Percentiles rank a stretch among this genome's conserved stretches.
These are phyloP conservation scores for Diaprepes abbreviatus DNA, from an alignment of 2,888 invertebrate species.

Conservation along the genomic window DNA sequence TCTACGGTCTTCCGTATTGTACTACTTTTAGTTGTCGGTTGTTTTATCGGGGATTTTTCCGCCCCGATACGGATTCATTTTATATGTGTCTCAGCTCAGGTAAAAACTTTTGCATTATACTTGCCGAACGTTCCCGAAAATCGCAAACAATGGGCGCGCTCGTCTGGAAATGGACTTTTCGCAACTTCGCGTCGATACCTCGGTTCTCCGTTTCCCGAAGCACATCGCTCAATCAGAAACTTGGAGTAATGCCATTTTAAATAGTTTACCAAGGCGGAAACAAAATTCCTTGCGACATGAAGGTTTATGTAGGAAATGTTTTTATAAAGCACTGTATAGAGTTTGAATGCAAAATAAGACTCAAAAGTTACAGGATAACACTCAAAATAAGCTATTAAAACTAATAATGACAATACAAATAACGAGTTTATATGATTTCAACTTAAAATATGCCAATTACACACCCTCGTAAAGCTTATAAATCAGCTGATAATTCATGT, in stretches of 20 bases:
- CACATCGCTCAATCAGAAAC: slow-evolving; percentile 1
- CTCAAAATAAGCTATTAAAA: too few relatives aligned
- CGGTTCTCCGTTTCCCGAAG: background rate
- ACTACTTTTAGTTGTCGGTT: background rate
- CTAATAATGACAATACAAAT: too few relatives aligned
- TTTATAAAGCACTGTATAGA: too few relatives aligned
- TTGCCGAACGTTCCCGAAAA: background rate
- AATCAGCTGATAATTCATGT: too few relatives aligned
- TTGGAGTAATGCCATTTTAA: slow-evolving; percentile 9
- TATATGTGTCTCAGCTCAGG: background rate
- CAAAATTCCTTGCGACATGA: too few relatives aligned
- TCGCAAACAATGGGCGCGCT: background rate
- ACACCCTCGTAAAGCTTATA: too few relatives aligned
- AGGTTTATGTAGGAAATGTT: too few relatives aligned
- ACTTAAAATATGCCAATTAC: too few relatives aligned
- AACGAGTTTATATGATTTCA: too few relatives aligned
- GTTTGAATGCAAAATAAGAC: too few relatives aligned
- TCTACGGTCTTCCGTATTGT: too few relatives aligned
- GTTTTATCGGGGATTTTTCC: background rate
- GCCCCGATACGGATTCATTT: background rate
- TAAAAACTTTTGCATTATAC: slow-evolving; percentile 7
- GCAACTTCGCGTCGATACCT: background rate
- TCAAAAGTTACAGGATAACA: too few relatives aligned
- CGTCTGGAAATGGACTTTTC: slow-evolving; percentile 10
- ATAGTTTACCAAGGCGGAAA: background rate